Conservation (phyloP, 2,888 invertebrate species). For the Herminia tarsipennalis region DNA sequence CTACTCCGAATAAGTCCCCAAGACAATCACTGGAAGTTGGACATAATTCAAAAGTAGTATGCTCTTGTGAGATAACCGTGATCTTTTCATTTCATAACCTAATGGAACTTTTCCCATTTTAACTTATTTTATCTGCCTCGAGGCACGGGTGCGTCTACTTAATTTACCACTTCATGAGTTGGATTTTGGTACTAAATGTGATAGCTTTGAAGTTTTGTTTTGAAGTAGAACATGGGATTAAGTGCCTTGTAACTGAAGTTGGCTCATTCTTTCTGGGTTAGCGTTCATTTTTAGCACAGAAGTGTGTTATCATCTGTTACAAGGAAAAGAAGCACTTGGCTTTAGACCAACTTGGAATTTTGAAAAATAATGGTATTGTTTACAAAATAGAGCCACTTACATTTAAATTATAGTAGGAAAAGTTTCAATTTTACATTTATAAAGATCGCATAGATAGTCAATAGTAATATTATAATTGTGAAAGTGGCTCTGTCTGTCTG, state of each 20-base stretch:
- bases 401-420: too few species aligned
- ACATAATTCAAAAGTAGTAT: conserved; percentile 75
- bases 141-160: conserved; percentile 45
- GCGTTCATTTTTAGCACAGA: neutral
- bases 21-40: conserved; percentile 55
- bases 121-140: conserved; percentile 70
- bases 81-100: conserved; percentile 80
- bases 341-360: neutral
- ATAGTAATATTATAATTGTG: too few species aligned
- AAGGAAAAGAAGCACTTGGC: neutral
- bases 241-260: neutral
- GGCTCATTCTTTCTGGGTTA: neutral
- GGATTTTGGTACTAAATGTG: conserved; percentile 41
- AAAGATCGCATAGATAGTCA: too few species aligned
- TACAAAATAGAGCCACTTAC: too few species aligned
- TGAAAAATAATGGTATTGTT: too few species aligned
- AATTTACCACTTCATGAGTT: conserved; percentile 66
- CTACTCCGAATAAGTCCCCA: conserved; percentile 7
- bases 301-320: too few species aligned
- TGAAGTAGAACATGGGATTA: conserved; percentile 2
- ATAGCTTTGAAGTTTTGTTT: conserved; percentile 9
- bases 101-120: conserved; percentile 82
- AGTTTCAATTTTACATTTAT: too few species aligned
- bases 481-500: too few species aligned
- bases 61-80: conserved; percentile 68